Evolutionary conservation across 2,113 vertebrate species (phyloP).

Genomic region (Acrocephalus kingi): DNA sequence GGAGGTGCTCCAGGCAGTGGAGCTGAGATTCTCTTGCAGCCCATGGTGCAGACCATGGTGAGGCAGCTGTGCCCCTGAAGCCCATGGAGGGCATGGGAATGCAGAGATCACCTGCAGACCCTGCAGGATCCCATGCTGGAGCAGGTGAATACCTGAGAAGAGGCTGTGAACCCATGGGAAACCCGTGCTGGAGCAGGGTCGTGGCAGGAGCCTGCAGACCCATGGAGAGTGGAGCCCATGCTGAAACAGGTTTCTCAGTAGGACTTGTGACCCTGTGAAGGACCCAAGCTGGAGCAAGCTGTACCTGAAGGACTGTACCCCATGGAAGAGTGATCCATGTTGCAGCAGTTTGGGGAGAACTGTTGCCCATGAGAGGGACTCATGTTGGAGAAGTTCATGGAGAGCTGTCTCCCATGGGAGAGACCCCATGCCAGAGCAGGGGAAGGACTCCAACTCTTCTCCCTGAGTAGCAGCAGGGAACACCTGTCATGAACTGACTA

Average conservation of each 20-base stretch:
- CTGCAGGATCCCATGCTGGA: background rate
- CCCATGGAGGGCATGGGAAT: background rate
- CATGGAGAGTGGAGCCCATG: background rate
- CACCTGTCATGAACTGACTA: background rate
- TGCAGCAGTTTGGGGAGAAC: background rate
- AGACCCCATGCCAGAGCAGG: background rate
- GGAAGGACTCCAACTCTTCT: background rate
- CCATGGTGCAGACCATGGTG: background rate
- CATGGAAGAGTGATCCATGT: background rate
- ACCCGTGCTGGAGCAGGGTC: background rate
- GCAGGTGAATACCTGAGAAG: background rate
- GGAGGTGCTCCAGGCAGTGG: background rate
- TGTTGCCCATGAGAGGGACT: background rate
- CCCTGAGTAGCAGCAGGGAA: background rate
- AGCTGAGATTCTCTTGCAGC: background rate
- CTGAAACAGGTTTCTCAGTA: background rate
- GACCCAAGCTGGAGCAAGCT: background rate
- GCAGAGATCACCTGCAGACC: background rate
- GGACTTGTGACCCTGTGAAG: background rate
- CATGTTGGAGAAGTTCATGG: accelerated
- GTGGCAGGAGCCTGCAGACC: background rate
- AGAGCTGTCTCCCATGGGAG: background rate
- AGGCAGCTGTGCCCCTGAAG: background rate
- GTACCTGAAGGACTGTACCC: background rate
- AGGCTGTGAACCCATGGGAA: background rate